A percentile compares a stretch with the other conserved stretches of the same genome.
These are phyloP conservation scores for Pterocles gutturalis DNA, from an alignment of 2,113 vertebrate species.

Conservation along the genomic window DNA sequence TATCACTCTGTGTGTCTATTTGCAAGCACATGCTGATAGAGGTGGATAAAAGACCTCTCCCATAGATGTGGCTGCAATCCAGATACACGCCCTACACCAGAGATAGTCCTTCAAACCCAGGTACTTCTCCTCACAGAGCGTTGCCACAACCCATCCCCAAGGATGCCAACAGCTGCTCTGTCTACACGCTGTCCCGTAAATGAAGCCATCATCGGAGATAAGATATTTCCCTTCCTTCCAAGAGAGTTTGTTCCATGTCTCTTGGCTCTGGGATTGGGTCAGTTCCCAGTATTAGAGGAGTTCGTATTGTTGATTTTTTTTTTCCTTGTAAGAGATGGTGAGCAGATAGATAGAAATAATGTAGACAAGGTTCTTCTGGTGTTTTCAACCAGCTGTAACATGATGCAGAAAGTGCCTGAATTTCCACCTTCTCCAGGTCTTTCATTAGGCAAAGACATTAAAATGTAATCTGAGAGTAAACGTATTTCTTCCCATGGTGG, in stretches of 20 bases:
- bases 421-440: background rate
- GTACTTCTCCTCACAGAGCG: background rate
- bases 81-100: background rate
- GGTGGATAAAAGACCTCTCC: background rate
- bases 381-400: background rate
- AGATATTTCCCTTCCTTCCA: background rate
- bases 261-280: background rate
- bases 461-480: background rate
- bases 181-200: background rate
- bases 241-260: background rate
- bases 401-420: background rate
- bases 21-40: too few species aligned
- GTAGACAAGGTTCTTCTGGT: background rate
- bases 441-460: background rate
- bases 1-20: too few species aligned
- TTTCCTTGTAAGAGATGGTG: background rate
- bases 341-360: background rate
- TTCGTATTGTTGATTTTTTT: background rate
- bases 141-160: rapidly evolving
- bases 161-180: background rate
- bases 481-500: background rate
- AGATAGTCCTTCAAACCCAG: background rate
- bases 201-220: background rate
- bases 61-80: background rate
- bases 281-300: background rate